Evolutionary conservation across 2,888 invertebrate species (phyloP).

Genomic region (Branchipolynoe longqiensis): DNA sequence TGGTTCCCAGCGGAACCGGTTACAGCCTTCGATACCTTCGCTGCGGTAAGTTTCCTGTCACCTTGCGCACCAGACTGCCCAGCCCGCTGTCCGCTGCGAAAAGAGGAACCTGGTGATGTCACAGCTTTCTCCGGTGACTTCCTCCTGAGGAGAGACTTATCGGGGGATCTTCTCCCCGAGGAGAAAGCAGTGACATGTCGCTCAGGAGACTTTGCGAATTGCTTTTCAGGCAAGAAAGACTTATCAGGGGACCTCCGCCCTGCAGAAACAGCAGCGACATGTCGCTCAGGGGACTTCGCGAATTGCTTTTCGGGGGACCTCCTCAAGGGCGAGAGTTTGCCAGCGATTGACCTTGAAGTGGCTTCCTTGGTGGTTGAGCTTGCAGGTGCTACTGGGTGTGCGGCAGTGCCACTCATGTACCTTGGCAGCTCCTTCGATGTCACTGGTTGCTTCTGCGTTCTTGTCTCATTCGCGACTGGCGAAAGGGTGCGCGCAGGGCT

Average conservation of each 20-base stretch:
- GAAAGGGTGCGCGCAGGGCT: conserved; percentile 41
- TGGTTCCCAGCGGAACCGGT: conserved; percentile 7
- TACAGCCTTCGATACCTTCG: not conserved
- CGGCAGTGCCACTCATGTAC: conserved; percentile 11
- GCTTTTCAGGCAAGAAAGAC: conserved; percentile 8
- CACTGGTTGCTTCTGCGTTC: conserved; percentile 14
- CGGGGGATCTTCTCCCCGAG: conserved; percentile 39
- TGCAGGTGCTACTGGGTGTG: not conserved
- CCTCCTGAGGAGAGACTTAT: conserved; percentile 19
- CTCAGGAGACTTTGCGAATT: not conserved
- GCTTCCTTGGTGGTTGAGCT: not conserved
- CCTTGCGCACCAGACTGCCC: no score
- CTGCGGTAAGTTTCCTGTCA: not conserved
- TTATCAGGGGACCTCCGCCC: conserved; percentile 18
- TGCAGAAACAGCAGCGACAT: not conserved
- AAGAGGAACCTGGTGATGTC: not conserved
- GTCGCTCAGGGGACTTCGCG: not conserved
- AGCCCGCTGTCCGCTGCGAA: not conserved
- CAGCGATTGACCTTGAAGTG: no score
- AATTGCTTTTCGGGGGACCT: no score
- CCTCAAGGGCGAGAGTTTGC: no score
- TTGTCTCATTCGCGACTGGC: conserved; percentile 2
- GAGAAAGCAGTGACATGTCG: not conserved
- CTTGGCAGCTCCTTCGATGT: not conserved
- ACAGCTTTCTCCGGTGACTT: conserved; percentile 40